Conservation (phyloP, 2,113 vertebrate genomes). For the Falcunculus frontatus region DNA sequence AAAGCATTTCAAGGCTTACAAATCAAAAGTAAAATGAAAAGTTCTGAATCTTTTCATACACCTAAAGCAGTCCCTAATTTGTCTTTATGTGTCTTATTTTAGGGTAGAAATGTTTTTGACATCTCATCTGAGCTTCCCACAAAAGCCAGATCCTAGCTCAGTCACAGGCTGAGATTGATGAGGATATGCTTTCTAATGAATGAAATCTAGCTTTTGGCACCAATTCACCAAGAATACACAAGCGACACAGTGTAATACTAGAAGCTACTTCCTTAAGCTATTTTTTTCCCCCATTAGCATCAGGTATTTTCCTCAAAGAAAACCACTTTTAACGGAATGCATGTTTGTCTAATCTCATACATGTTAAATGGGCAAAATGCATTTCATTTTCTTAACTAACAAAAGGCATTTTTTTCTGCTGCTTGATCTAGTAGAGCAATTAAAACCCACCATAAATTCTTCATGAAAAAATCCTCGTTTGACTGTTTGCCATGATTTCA, state of each 20-base stretch:
- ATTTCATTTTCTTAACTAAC: background rate
- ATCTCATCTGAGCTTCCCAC: background rate
- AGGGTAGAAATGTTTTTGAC: conserved; percentile 8
- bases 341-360: background rate
- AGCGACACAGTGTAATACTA: conserved; percentile 21
- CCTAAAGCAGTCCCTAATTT: background rate
- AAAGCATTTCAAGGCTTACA: background rate
- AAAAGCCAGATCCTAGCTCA: background rate
- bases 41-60: background rate
- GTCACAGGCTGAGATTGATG: background rate
- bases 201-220: conserved; percentile 36
- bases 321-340: background rate
- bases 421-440: background rate
- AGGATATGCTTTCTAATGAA: conserved; percentile 6
- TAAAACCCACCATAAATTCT: background rate
- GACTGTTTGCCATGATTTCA: background rate
- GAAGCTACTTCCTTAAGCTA: conserved; percentile 34
- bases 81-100: background rate
- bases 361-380: background rate
- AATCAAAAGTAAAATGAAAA: background rate
- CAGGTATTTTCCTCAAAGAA: conserved; percentile 37
- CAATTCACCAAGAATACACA: background rate
- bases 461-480: background rate
- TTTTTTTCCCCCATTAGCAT: background rate
- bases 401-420: background rate